phyloP scores from a whole-genome alignment of 2,888 invertebrate genomes.

The Hermaeophaga mercurialis region DNA sequence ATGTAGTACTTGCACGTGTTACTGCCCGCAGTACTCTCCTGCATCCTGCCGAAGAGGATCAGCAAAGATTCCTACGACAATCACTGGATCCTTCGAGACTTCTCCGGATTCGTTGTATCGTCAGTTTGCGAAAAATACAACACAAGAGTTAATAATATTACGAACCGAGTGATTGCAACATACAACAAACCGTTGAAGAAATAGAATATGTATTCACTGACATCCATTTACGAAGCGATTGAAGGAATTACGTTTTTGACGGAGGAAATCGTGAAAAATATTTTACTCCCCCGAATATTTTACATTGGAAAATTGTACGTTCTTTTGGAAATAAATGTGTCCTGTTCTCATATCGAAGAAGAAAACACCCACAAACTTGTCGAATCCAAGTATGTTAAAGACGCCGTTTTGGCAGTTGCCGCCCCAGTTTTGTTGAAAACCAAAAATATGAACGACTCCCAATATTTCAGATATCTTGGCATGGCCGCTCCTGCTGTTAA shows the following conservation, averaged over 20 bases:
- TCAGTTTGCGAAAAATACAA: constrained; percentile 43
- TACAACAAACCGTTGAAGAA: constrained; percentile 43
- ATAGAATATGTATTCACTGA: constrained; percentile 37
- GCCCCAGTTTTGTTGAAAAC: constrained; percentile 45
- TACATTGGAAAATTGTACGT: constrained; percentile 42
- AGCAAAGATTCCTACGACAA: constrained; percentile 49
- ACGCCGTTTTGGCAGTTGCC: constrained; percentile 40
- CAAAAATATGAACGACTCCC: constrained; percentile 38
- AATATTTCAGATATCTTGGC: constrained; percentile 48
- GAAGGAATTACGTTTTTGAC: constrained; percentile 47
- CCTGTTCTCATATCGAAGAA: constrained; percentile 35
- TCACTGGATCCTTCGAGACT: constrained; percentile 50
- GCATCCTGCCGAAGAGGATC: constrained; percentile 44
- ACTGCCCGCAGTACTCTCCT: constrained; percentile 46
- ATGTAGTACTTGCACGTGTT: constrained; percentile 43
- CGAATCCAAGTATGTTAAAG: constrained; percentile 45
- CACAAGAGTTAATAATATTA: constrained; percentile 44
- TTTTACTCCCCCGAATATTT: constrained; percentile 42
- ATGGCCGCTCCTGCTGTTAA: no score
- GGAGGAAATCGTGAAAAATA: constrained; percentile 42
- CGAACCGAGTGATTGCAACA: constrained; percentile 41
- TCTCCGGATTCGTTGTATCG: constrained; percentile 45
- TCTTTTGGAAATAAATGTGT: constrained; percentile 39
- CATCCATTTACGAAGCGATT: constrained; percentile 47
- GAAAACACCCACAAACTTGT: constrained; percentile 40